Evolutionary conservation across 2,797 vertebrate species (phyloP), one percentile per base, ranked within the genome.

Genomic region (Hydrophis major): DNA sequence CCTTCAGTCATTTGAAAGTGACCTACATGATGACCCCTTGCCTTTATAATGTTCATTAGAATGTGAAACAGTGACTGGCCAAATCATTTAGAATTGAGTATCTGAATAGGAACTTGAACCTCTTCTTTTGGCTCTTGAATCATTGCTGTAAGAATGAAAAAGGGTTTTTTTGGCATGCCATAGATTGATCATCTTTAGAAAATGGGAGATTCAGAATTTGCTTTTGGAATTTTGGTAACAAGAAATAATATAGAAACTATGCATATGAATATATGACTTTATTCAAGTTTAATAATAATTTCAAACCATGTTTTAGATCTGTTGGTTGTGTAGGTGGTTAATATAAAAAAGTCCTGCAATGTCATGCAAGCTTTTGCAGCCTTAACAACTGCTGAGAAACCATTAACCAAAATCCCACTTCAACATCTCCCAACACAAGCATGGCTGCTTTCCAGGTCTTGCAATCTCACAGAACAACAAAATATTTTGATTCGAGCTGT

Each of bases 401-500:
- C 55, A 59, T 89, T 91, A 95, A 91, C 91, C 2, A 1, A n/a
- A 95, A 94, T 96, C 94, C 42, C 60, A 50, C n/a, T 83, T 90
- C 2, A 12, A 0, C 2, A 3, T 94, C 8, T 74, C 93, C 92
- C 0, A 2, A 92, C 88, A 78, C 53, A 16, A 93, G 28, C 86
- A 92, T 95, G 96, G 94, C 78, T 0, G 32, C 4, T 2, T 87
- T 87, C 95, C 95, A 96, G 89, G 59, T 69, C 93, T 94, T 37
- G 1, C 93, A 92, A 94, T 96, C 94, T 95, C 12, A 27, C 93
- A 66, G 91, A 96, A 93, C n/a, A 96, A 93, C n/a, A 91, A 94
- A 96, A 25, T 74, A 20, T 95, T 96, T 94, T 95, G 96, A 96
- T 95, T 93, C 95, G 96, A 94, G 93, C 94, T 89, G 88, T 53